A percentile compares a stretch with the other conserved stretches of the same genome.
phyloP scores from a whole-genome alignment of 2,797 vertebrate genomes.

The Sebastiscus tertius region DNA sequence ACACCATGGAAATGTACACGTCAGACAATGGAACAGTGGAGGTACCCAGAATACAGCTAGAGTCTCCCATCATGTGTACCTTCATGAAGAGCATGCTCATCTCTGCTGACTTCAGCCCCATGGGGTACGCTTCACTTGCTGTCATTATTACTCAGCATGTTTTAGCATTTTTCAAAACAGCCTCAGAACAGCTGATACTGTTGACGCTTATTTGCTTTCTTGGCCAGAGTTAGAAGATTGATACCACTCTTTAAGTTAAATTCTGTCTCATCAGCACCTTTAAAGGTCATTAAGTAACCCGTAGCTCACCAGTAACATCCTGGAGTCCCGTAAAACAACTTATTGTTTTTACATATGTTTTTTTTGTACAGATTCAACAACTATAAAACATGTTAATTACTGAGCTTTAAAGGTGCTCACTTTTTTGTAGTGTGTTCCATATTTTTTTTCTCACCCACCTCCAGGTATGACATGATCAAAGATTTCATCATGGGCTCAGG shows the following conservation, averaged over 20 bases:
- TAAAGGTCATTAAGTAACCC: not conserved
- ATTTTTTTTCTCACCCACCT: not conserved
- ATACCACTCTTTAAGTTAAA: no score
- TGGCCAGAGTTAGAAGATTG: not conserved
- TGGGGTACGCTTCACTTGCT: conserved; percentile 78
- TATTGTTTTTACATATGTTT: not conserved
- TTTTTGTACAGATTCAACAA: not conserved
- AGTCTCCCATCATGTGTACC: conserved; percentile 85
- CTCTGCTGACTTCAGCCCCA: conserved; percentile 82
- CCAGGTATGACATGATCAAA: conserved; percentile 83
- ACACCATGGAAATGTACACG: conserved; percentile 33
- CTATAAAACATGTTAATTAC: not conserved
- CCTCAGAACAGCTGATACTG: not conserved
- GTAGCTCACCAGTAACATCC: not conserved
- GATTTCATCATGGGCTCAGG: conserved; percentile 84
- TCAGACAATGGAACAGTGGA: conserved; percentile 30
- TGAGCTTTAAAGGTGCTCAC: not conserved
- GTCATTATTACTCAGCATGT: conserved; percentile 12
- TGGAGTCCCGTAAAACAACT: not conserved
- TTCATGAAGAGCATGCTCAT: conserved; percentile 84
- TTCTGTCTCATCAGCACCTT: not conserved
- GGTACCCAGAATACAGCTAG: conserved; percentile 65
- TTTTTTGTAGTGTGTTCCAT: not conserved
- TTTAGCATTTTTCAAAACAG: not conserved
- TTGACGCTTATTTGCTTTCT: not conserved